Evolutionary conservation across 2,797 vertebrate species (phyloP).

Genomic region (Helarctos malayanus): DNA sequence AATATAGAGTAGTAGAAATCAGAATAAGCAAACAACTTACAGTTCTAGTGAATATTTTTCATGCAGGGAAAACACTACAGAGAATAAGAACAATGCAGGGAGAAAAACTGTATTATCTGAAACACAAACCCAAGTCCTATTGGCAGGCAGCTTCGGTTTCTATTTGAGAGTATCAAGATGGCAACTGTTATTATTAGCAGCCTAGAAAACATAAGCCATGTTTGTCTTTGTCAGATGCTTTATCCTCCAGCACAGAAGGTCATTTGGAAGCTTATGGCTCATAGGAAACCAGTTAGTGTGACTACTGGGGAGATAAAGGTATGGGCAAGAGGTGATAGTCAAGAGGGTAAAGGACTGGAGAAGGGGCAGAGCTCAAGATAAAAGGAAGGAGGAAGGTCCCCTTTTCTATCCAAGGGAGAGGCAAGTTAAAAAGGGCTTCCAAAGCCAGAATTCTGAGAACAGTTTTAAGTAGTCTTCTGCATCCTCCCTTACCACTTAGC

Average conservation of each 20-base stretch:
- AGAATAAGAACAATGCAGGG: not conserved
- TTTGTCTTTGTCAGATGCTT: not conserved
- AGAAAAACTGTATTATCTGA: slow-evolving; percentile 10
- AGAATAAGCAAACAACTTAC: not conserved
- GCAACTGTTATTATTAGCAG: not conserved
- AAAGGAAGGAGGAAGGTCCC: not conserved
- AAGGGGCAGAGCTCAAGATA: not conserved
- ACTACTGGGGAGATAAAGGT: not conserved
- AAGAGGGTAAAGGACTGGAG: not conserved
- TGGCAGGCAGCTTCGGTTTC: not conserved
- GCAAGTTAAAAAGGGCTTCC: not conserved
- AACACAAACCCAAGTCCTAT: slow-evolving; percentile 50
- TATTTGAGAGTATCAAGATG: slow-evolving; percentile 41
- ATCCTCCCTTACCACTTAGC: not conserved
- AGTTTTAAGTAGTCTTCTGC: not conserved
- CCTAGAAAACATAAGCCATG: not conserved
- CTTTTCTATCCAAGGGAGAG: not conserved
- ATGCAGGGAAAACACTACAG: not conserved
- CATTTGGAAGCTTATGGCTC: slow-evolving; percentile 34
- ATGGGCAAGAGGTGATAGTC: not conserved
- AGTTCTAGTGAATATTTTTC: slow-evolving; percentile 40
- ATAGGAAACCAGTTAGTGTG: not conserved
- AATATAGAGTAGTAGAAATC: slow-evolving; percentile 15
- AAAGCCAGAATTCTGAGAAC: slow-evolving; percentile 22
- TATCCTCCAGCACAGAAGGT: not conserved